Conservation (phyloP, 2,888 invertebrate genomes). For the Drosophila ezoana region DNA sequence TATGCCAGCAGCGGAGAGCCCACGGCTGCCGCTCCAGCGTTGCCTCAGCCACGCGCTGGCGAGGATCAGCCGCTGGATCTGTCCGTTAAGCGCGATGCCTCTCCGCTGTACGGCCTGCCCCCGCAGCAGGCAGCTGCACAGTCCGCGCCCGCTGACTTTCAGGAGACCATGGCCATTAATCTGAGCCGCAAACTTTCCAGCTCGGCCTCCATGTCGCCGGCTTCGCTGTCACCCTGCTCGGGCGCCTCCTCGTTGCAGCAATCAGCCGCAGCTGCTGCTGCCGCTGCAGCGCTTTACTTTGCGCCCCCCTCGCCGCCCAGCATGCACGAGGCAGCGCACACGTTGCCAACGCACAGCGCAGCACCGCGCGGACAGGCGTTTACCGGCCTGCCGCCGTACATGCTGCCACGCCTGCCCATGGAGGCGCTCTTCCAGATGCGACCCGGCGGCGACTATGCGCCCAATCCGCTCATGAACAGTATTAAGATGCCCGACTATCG, state of each 20-base stretch:
- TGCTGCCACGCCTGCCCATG: constrained; percentile 88
- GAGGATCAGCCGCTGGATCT: constrained; percentile 95
- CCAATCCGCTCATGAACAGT: constrained; percentile 87
- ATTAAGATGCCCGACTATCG: constrained; percentile 85
- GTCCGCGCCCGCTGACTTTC: constrained; percentile 76
- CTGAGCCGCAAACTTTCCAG: constrained; percentile 89
- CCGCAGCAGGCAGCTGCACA: constrained; percentile 76
- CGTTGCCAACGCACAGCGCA: constrained; percentile 39
- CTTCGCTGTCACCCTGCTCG: constrained; percentile 73
- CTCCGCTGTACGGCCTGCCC: constrained; percentile 87
- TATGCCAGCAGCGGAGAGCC: constrained; percentile 44
- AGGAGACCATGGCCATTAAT: constrained; percentile 89
- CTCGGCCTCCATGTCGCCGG: constrained; percentile 82
- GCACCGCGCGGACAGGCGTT: constrained; percentile 49
- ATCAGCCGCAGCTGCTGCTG: constrained; percentile 60
- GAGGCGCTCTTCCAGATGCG: constrained; percentile 88
- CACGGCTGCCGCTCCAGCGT: constrained; percentile 11
- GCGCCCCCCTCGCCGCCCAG: constrained; percentile 77
- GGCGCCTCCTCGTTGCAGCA: constrained; percentile 68
- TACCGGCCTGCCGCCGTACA: constrained; percentile 82
- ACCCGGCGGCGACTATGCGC: constrained; percentile 87
- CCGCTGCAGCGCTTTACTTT: constrained; percentile 81
- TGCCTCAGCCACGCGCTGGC: constrained; percentile 47
- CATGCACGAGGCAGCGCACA: constrained; percentile 67
- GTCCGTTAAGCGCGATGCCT: constrained; percentile 91